phyloP scores from a whole-genome alignment of 2,113 vertebrate genomes.

The Chrysemys picta region DNA sequence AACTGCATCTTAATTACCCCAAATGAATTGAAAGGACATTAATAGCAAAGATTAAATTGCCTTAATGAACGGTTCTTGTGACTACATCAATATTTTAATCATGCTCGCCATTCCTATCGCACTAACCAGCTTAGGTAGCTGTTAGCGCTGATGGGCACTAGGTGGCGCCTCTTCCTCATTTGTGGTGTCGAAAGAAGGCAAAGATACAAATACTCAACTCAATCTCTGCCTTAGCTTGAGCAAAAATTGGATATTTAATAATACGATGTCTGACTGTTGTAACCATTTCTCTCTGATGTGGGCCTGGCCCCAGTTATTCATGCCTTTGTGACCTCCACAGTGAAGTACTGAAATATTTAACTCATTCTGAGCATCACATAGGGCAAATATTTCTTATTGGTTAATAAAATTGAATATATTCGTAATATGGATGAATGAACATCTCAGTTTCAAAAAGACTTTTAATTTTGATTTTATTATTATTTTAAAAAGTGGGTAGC shows the following conservation, averaged over 20 bases:
- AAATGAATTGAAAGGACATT: slow-evolving; percentile 82
- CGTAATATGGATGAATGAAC: not conserved
- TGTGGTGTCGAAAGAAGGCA: not conserved
- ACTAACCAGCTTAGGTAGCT: not conserved
- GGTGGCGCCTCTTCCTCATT: slow-evolving; percentile 51
- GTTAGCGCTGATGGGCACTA: slow-evolving; percentile 40
- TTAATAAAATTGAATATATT: not conserved
- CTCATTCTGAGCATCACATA: not conserved
- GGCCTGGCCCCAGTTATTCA: not conserved
- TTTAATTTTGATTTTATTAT: not conserved
- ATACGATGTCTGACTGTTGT: not conserved
- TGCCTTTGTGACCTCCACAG: not conserved
- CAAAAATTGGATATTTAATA: not conserved
- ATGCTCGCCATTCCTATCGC: not conserved
- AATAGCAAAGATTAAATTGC: slow-evolving; percentile 86
- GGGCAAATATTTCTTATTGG: not conserved
- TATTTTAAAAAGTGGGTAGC: not conserved
- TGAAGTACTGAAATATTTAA: not conserved
- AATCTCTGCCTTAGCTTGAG: not conserved
- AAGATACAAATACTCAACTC: not conserved
- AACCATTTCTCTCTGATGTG: not conserved
- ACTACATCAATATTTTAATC: slow-evolving; percentile 79
- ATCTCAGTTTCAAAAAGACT: not conserved
- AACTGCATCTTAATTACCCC: slow-evolving; percentile 83
- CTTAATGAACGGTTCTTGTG: slow-evolving; percentile 83